Conservation (phyloP, 2,888 invertebrate genomes). For the Apotomis turbidana region DNA sequence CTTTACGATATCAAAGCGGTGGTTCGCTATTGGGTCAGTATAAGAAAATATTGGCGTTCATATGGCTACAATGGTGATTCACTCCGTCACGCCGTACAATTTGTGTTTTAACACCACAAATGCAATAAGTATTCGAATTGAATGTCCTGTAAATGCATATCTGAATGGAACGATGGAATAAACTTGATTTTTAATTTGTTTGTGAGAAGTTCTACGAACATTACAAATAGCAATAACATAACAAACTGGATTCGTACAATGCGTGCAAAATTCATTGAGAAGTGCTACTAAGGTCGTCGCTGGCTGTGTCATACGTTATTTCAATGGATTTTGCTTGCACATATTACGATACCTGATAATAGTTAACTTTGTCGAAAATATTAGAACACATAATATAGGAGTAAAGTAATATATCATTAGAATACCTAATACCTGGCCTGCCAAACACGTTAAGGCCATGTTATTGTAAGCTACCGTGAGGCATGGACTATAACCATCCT, state of each 20-base stretch:
- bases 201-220: too few relatives aligned
- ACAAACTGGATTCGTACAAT: too few relatives aligned
- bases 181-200: too few relatives aligned
- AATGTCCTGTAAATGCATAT: not conserved
- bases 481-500: constrained; percentile 14
- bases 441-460: not conserved
- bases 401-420: not conserved
- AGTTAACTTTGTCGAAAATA: not conserved
- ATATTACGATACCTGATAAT: too few relatives aligned
- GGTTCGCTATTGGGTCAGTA: not conserved
- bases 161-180: not conserved
- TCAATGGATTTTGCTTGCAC: too few relatives aligned
- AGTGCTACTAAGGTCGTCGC: too few relatives aligned
- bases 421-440: not conserved
- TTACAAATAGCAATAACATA: too few relatives aligned
- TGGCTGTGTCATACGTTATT: too few relatives aligned
- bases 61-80: not conserved
- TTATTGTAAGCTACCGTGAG: constrained; percentile 8
- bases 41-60: not conserved
- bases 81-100: not conserved
- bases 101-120: not conserved
- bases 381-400: not conserved
- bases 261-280: too few relatives aligned
- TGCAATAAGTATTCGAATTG: not conserved
- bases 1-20: not conserved